phyloP scores from a whole-genome alignment of 2,888 invertebrate genomes.

The Pyrrhosoma nymphula region DNA sequence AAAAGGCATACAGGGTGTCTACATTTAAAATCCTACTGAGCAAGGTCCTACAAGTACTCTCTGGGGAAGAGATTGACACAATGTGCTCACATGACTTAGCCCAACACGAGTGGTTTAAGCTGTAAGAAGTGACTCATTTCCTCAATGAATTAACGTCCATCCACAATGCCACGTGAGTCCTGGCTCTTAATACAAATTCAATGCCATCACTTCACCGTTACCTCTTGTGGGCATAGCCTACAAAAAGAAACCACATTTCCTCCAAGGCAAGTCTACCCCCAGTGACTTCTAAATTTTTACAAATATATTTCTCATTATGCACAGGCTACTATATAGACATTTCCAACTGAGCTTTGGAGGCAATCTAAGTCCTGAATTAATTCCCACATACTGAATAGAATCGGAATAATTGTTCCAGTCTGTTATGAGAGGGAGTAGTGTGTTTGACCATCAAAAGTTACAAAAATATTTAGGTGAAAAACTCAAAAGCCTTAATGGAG shows the following conservation, averaged over 20 bases:
- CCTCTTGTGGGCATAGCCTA: neutral
- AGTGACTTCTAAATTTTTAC: conserved; percentile 63
- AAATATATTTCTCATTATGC: conserved; percentile 64
- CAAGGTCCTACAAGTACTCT: conserved; percentile 60
- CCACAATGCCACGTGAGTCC: neutral
- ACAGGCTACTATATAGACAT: conserved; percentile 54
- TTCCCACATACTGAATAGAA: conserved; percentile 43
- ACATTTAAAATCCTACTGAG: conserved; percentile 58
- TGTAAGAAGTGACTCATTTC: neutral
- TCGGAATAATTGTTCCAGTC: conserved; percentile 50
- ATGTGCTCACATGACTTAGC: conserved; percentile 26
- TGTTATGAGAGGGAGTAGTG: conserved; percentile 39
- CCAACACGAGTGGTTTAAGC: neutral
- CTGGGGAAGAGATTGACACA: conserved; percentile 60
- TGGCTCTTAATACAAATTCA: neutral
- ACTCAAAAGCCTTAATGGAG: conserved; percentile 43
- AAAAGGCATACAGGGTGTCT: conserved; percentile 63
- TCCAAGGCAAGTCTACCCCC: conserved; percentile 55
- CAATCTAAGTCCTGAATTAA: conserved; percentile 14
- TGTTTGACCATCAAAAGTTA: conserved; percentile 52
- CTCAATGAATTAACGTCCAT: neutral
- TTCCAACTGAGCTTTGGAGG: conserved; percentile 31
- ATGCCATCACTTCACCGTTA: neutral
- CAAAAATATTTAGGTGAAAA: conserved; percentile 46
- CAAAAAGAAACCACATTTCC: conserved; percentile 50